A percentile compares a stretch with the other conserved stretches of the same genome.
These are phyloP conservation scores for human (Homo sapiens) DNA, from an alignment of 2,113 vertebrate species.

Conservation along the genomic window GRCh38 chrX:36323501-36324000, in stretches of 20 bases:
- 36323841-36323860: neutral
- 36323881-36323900: neutral
- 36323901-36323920: neutral
- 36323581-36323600: neutral
- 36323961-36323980: conserved; percentile 17
- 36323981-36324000: neutral
- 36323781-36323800: neutral
- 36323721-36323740: neutral
- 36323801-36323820: neutral
- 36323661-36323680: neutral
- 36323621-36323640: neutral
- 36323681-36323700: neutral
- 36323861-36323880: neutral
- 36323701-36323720: neutral
- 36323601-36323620: neutral
- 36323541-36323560: neutral
- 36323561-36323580: neutral
- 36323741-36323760: neutral
- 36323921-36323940: neutral
- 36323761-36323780: neutral
- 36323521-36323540: neutral
- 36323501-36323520: neutral
- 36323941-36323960: neutral
- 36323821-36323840: neutral
- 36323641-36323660: neutral